Evolutionary conservation across 2,888 invertebrate genomes (phyloP), one percentile per base, ranked within the genome.

Genomic region (Leptopterna dolabrata): DNA sequence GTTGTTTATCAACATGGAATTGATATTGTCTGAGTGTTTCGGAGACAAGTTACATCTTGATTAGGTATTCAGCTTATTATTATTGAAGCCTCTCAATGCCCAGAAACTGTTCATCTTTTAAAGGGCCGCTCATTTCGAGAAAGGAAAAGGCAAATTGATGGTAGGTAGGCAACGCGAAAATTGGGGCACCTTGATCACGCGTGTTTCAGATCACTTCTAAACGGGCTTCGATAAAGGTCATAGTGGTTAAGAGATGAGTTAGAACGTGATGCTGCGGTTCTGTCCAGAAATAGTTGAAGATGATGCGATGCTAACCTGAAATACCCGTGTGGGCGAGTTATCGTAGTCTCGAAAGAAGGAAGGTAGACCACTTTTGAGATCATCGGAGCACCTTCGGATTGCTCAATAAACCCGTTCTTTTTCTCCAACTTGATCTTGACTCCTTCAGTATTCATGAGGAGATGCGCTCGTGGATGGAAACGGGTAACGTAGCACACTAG

Each of bases 351-450:
- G 63, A 24, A n/a, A 13, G 63, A 27, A 63, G 63, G 63, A 63
- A 63, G 63, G 63, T 24, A 63, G 63, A 63, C 63, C 27, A 63
- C 63, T 63, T 63, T 63, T 63, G 63, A 63, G 63, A 63, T 63
- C 63, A 63, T 63, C 63, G 63, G 63, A 27, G 63, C 63, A 63
- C 27, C 27, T 51, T 51, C 51, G 51, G 51, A 63, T 63, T 63
- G 63, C 63, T 63, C 63, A 63, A 63, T 63, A 63, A 63, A 63
- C 63, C 63, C 63, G 63, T 63, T 63, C 11, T 63, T 63, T 63
- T 63, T 24, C 6, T 9, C 63, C 11, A 63, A n/a, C 19, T 63
- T n/a, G 19, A 19, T 19, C 19, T 63, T n/a, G 19, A n/a, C 19
- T 19, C 24, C 11, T 19, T 11, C 19, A 0, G 6, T 63, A 63